Percentiles rank a stretch among this genome's conserved stretches.
phyloP scores from a whole-genome alignment of 1,140 invertebrate genomes.

The Stratiolaelaps scimitus region DNA sequence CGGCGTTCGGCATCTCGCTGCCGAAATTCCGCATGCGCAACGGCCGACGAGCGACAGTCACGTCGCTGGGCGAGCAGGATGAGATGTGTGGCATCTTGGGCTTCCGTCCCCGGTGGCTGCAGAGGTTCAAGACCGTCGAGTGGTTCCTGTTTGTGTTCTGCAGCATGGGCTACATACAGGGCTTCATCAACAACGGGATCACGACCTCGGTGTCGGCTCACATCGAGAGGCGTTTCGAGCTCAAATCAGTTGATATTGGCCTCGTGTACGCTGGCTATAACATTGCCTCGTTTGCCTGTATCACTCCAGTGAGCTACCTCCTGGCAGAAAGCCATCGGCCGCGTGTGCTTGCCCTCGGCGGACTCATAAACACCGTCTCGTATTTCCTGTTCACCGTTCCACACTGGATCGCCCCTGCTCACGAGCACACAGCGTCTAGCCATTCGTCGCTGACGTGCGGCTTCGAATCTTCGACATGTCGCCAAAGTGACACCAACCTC shows the following conservation, averaged over 20 bases:
- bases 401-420: conserved; percentile 18
- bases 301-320: conserved; percentile 24
- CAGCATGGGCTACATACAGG: conserved; percentile 27
- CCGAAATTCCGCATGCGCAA: conserved; percentile 5
- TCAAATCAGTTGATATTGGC: conserved; percentile 24
- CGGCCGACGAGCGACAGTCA: conserved; percentile 6
- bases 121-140: conserved; percentile 16
- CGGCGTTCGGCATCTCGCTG: conserved; percentile 17
- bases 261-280: conserved; percentile 20
- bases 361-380: conserved; percentile 21
- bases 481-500: conserved; percentile 15
- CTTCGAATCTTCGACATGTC: conserved; percentile 10
- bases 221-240: conserved; percentile 20
- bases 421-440: background rate
- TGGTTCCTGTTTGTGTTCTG: conserved; percentile 26
- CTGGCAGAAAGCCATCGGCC: conserved; percentile 18
- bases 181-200: conserved; percentile 28
- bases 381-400: conserved; percentile 23
- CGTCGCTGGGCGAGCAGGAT: conserved; percentile 20
- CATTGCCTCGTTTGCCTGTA: conserved; percentile 23
- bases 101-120: background rate
- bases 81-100: conserved; percentile 18
- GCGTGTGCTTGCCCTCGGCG: conserved; percentile 3
- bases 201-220: conserved; percentile 23
- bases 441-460: conserved; percentile 17